Evolutionary conservation across 2,113 vertebrate genomes (phyloP).

Genomic region (Tyrannus savana): DNA sequence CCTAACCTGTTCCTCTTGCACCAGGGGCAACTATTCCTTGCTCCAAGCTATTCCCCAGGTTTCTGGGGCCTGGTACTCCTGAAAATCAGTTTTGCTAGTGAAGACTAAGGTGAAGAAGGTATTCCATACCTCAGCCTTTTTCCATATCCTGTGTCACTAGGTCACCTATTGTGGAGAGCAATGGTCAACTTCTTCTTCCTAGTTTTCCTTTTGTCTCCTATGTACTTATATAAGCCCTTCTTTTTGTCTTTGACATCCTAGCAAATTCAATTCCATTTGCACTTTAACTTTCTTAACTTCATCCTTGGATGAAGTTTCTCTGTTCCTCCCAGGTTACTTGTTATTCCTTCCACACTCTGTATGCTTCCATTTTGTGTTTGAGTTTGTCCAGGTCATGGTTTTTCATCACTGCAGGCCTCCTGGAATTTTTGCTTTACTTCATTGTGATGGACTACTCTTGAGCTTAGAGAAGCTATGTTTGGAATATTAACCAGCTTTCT

Average conservation of each 20-base stretch:
- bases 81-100: not conserved
- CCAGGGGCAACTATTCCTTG: not conserved
- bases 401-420: not conserved
- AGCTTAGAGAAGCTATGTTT: not conserved
- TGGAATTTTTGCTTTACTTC: not conserved
- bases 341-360: not conserved
- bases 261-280: not conserved
- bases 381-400: not conserved
- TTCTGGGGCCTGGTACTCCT: not conserved
- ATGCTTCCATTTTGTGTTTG: not conserved
- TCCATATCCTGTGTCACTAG: not conserved
- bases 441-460: not conserved
- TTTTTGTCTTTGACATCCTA: not conserved
- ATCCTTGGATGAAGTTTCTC: not conserved
- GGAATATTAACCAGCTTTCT: not conserved
- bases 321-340: not conserved
- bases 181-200: not conserved
- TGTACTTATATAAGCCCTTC: not conserved
- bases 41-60: not conserved
- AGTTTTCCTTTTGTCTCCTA: not conserved
- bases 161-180: not conserved
- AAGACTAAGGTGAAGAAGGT: not conserved
- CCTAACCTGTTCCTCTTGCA: not conserved
- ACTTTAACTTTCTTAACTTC: not conserved
- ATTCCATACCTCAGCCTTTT: not conserved